Conservation (phyloP, 2,113 vertebrate genomes). For the Solenodon paradoxus region DNA sequence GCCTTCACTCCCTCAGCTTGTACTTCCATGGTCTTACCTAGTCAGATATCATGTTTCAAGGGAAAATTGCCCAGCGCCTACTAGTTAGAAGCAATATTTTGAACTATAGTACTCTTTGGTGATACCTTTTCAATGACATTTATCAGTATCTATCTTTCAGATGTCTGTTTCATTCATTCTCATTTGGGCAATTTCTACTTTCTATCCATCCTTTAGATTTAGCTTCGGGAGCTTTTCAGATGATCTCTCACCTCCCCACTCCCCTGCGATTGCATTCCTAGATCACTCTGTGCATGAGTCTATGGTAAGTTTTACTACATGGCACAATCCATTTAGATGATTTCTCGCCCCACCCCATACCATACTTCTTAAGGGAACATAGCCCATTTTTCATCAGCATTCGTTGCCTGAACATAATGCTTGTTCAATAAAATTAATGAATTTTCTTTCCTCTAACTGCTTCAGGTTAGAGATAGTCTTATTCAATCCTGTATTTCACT, state of each 20-base stretch:
- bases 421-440: neutral
- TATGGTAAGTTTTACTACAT: neutral
- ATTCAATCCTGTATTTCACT: neutral
- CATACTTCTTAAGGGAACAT: neutral
- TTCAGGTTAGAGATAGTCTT: neutral
- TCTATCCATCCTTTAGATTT: neutral
- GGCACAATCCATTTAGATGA: neutral
- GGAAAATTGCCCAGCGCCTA: neutral
- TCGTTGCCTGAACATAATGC: neutral
- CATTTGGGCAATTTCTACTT: neutral
- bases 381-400: neutral
- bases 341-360: neutral
- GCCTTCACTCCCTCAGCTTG: neutral
- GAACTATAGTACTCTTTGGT: neutral
- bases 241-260: neutral
- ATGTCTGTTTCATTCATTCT: neutral
- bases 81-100: neutral
- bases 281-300: neutral
- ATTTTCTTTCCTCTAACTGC: neutral
- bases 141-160: neutral
- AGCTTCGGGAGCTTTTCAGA: neutral
- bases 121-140: neutral
- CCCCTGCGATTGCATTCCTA: neutral
- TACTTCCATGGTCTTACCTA: neutral
- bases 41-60: neutral